phyloP scores from a whole-genome alignment of 2,113 vertebrate genomes.

The Gila orcuttii region DNA sequence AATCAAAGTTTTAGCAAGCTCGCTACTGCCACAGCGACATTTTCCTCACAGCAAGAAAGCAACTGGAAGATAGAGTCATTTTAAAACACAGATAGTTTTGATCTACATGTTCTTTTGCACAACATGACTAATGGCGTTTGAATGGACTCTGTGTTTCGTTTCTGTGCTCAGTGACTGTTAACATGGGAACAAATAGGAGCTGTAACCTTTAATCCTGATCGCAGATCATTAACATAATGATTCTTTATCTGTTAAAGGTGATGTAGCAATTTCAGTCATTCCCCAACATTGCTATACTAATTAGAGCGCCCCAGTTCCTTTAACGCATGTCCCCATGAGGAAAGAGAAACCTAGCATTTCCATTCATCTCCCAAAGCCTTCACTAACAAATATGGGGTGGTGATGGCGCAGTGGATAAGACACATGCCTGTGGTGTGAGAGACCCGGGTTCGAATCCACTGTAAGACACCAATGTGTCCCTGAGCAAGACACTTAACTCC shows the following conservation, averaged over 20 bases:
- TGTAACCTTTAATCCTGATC: not conserved
- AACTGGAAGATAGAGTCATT: constrained; percentile 11
- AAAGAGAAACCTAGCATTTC: not conserved
- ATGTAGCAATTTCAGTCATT: not conserved
- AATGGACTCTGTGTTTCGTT: not conserved
- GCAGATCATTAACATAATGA: not conserved
- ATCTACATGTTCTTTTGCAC: constrained; percentile 17
- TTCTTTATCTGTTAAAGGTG: not conserved
- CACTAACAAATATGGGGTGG: not conserved
- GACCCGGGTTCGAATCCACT: too few relatives aligned
- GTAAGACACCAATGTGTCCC: too few relatives aligned
- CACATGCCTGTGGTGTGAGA: too few relatives aligned
- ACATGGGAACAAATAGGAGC: not conserved
- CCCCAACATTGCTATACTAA: not conserved
- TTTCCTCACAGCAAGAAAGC: constrained; percentile 33
- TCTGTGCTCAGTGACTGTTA: not conserved
- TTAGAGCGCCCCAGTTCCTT: not conserved
- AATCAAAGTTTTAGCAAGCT: constrained; percentile 36
- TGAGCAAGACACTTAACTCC: too few relatives aligned
- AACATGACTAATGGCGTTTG: constrained; percentile 34
- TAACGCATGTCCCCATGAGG: not conserved
- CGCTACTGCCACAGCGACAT: constrained; percentile 36
- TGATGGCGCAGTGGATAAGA: too few relatives aligned
- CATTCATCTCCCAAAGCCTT: not conserved
- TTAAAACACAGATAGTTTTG: constrained; percentile 32